Conservation (phyloP, 2,797 vertebrate genomes). For the Gadopsis bispinosus region DNA sequence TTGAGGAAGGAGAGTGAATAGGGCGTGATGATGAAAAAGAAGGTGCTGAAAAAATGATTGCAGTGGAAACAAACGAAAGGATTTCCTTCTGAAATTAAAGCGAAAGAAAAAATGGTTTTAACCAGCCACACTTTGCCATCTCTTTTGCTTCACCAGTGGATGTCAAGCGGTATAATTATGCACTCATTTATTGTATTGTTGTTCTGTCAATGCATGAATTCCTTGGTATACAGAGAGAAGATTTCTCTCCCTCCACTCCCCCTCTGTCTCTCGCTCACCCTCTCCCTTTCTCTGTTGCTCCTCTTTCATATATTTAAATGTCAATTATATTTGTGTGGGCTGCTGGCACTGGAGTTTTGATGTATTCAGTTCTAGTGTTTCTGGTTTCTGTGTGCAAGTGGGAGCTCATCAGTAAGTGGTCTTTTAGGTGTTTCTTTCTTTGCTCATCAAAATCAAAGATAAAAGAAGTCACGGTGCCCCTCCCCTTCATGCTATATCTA, state of each 20-base stretch:
- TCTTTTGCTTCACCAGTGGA: conserved; percentile 71
- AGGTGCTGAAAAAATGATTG: conserved; percentile 72
- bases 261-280: conserved; percentile 48
- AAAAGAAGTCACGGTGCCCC: conserved; percentile 52
- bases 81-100: conserved; percentile 71
- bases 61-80: conserved; percentile 71
- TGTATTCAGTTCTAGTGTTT: conserved; percentile 66
- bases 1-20: conserved; percentile 76
- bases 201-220: conserved; percentile 77
- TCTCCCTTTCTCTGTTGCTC: conserved; percentile 68
- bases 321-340: conserved; percentile 81
- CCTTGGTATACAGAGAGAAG: conserved; percentile 69
- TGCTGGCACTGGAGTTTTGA: conserved; percentile 66
- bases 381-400: conserved; percentile 59
- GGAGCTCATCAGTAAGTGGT: conserved; percentile 69
- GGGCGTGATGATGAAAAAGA: conserved; percentile 79
- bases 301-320: conserved; percentile 78
- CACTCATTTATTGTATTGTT: conserved; percentile 82
- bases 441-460: conserved; percentile 64
- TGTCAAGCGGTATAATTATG: conserved; percentile 81
- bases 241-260: conserved; percentile 49
- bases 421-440: conserved; percentile 65
- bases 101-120: conserved; percentile 51
- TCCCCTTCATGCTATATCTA: conserved; percentile 35
- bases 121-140: conserved; percentile 62